Conservation (phyloP, 2,113 vertebrate genomes). For the Austrofundulus limnaeus region DNA sequence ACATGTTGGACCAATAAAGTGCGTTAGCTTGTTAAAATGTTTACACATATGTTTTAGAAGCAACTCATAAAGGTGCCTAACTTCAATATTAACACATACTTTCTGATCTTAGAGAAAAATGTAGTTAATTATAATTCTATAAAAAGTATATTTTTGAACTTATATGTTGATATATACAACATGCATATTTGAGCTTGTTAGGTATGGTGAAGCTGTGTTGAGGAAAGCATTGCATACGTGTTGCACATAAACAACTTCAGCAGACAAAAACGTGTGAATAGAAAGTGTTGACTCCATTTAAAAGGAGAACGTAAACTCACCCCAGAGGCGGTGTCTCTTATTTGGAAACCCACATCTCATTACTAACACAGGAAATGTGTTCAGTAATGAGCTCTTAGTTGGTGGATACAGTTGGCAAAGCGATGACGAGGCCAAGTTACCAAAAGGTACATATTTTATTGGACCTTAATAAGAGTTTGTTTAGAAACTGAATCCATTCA, state of each 20-base stretch:
- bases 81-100: conserved; percentile 46
- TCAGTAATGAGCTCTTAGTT: conserved; percentile 52
- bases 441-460: conserved; percentile 53
- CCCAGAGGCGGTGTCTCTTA: conserved; percentile 32
- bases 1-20: conserved; percentile 68
- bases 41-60: conserved; percentile 51
- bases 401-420: conserved; percentile 40
- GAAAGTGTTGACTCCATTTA: conserved; percentile 23
- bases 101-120: conserved; percentile 26
- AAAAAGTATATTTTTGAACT: conserved; percentile 19
- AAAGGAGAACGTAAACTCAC: conserved; percentile 36
- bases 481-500: conserved; percentile 32
- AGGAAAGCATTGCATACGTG: background rate
- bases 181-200: background rate
- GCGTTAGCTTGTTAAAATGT: conserved; percentile 64
- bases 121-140: conserved; percentile 22
- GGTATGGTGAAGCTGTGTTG: conserved; percentile 13
- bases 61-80: conserved; percentile 67
- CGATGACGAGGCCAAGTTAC: conserved; percentile 32
- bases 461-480: conserved; percentile 37
- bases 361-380: conserved; percentile 54
- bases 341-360: conserved; percentile 52
- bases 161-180: conserved; percentile 16
- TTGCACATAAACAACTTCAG: background rate
- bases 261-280: conserved; percentile 16